Evolutionary conservation across 2,113 vertebrate species (phyloP), one percentile per base, ranked within the genome.

Genomic region (Callaeas wilsoni): DNA sequence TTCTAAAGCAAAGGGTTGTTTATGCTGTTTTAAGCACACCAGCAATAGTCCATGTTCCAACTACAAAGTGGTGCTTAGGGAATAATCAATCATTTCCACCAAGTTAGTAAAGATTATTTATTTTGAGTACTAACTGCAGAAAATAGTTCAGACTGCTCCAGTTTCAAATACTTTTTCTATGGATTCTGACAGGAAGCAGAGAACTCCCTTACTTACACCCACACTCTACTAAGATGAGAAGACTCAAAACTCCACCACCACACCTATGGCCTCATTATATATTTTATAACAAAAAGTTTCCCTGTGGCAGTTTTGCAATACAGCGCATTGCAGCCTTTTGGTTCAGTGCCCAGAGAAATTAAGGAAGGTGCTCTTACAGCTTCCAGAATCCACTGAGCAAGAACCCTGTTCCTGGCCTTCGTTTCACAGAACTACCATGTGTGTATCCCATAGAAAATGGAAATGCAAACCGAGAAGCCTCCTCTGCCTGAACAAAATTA

Each of bases 91-190:
- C 69, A 79, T 82, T 84, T 83, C 62, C 74, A 85, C 50, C 70
- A 91, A 82, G 84, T 95, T 96, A 91, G 65, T 52, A 91, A 88
- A 77, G 78, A 93, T 83, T 82, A 81, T 68, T 93, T 91, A 67
- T 60, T 91, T 80, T 50, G 53, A 84, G n/a, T 47, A n/a, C 23
- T 52, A 93, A 93, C 35, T 44, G n/a, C 49, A 80, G 71, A 94
- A 93, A 77, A 71, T 15, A 90, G 73, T 89, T 86, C 77, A 78
- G 89, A 49, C 16, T 50, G 47, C 32, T 87, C 44, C 44, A 42
- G 13, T 75, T 89, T 65, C 76, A 85, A 37, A 46, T 37, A 42
- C 8, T 88, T 90, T 56, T 65, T 50, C 63, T 52, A 23, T 32
- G 21, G 30, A 26, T 63, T 84, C 76, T 86, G 67, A 35, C 71